Conservation (phyloP, 2,888 invertebrate genomes). For the Syrphus vitripennis region DNA sequence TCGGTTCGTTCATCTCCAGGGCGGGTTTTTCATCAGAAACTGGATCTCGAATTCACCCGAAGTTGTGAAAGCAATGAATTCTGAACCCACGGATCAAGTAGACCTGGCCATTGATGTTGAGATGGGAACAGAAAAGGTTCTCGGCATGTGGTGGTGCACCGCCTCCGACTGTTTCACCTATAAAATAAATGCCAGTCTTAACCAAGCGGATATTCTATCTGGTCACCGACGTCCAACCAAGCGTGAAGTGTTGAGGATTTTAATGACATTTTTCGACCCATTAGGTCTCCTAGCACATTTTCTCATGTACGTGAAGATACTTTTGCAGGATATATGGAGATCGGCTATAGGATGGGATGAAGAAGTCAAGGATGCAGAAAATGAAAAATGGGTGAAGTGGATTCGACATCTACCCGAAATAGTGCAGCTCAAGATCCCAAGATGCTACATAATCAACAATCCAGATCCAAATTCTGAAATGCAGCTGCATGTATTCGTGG, state of each 20-base stretch:
- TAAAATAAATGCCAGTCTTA: neutral
- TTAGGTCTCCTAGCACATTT: neutral
- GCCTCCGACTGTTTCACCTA: neutral
- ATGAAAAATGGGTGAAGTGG: neutral
- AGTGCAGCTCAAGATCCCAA: neutral
- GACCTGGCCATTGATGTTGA: neutral
- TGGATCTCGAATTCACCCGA: neutral
- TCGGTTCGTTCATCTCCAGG: too few relatives aligned
- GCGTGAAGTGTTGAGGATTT: too few relatives aligned
- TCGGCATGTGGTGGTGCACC: slow-evolving; percentile 1
- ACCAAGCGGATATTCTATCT: neutral
- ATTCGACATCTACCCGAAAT: neutral
- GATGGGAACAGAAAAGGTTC: neutral
- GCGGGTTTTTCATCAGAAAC: neutral
- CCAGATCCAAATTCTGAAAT: neutral
- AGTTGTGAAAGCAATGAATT: neutral
- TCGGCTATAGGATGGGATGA: neutral
- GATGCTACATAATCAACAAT: neutral
- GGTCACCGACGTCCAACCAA: neutral
- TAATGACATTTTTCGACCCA: too few relatives aligned
- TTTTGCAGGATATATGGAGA: neutral
- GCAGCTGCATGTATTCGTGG: neutral
- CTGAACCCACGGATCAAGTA: neutral
- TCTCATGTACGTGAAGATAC: neutral
- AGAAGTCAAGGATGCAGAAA: neutral